phyloP scores from a whole-genome alignment of 35 echinoderm and acorn worm species.

The Apostichopus japonicus region DNA sequence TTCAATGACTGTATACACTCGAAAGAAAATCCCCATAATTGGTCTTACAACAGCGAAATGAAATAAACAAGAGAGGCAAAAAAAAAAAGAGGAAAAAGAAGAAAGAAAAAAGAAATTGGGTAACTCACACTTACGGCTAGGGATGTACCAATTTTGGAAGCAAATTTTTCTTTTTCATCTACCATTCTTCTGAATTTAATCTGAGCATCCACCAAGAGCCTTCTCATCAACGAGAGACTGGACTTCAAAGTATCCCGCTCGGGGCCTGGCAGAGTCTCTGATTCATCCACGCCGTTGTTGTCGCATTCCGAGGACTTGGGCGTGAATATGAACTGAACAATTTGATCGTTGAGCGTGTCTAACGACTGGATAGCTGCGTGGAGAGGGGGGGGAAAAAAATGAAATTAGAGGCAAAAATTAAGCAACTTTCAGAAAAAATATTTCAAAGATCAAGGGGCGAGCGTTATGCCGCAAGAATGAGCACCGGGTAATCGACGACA shows the following conservation, averaged over 20 bases:
- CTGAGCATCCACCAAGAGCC: constrained; percentile 94
- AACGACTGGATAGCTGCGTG: constrained; percentile 96
- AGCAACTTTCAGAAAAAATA: not conserved
- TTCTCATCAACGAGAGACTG: constrained; percentile 88
- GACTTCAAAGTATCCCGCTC: constrained; percentile 94
- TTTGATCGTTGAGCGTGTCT: constrained; percentile 97
- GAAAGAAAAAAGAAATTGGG: not conserved
- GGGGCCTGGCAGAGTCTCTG: constrained; percentile 17
- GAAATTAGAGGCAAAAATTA: constrained; percentile 42
- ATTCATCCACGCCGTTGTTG: constrained; percentile 46
- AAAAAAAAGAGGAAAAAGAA: not conserved
- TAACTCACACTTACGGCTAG: constrained; percentile 36
- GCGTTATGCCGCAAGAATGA: constrained; percentile 32
- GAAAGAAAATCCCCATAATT: too few species aligned
- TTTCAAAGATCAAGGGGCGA: not conserved
- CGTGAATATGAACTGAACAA: constrained; percentile 96
- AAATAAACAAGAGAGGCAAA: too few species aligned
- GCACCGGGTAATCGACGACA: not conserved
- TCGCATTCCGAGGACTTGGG: constrained; percentile 90
- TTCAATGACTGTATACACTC: too few species aligned
- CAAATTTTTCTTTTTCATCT: constrained; percentile 81
- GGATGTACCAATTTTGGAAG: constrained; percentile 41
- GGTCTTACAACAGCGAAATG: too few species aligned
- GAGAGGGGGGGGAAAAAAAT: not conserved
- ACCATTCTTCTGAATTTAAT: constrained; percentile 89